Evolutionary conservation across 2,113 vertebrate species (phyloP), one percentile per base, ranked within the genome.

Genomic region (Burhinus bistriatus): DNA sequence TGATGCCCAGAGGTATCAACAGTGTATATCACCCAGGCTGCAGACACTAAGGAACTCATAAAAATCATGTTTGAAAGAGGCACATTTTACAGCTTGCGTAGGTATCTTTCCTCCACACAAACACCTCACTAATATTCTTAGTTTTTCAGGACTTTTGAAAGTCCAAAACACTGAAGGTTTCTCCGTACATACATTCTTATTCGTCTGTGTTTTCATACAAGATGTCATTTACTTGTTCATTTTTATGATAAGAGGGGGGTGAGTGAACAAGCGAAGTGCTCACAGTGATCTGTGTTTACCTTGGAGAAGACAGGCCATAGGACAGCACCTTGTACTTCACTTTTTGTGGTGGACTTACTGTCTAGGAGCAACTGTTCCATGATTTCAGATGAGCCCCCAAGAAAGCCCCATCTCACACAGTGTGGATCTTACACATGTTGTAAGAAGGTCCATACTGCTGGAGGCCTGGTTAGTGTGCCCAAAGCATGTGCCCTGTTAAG

Each of bases 271-370:
- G 23, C 4, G 30, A 78, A 84, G 23, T 27, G 2, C 11, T 69
- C n/a, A 20, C 6, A 11, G 2, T 38, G 22, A 3, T 83, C 64
- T 54, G 5, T 47, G 36, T 72, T 88, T 70, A 44, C 14, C 0
- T 0, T 45, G 15, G 23, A 72, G 65, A 69, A 65, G 23, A 26
- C 8, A 44, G 54, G 9, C 15, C 38, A 58, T 83, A 80, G 6
- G 9, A 42, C 9, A 52, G 15, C 30, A 75, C 0, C 0, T 32
- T 51, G 9, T 54, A 38, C 5, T 69, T 89, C 4, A 6, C 23
- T 6, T 34, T 81, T 87, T 64, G 12, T 30, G 10, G 21, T 52
- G 34, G 32, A 34, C n/a, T 79, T 89, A 12, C n/a, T 64, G 36
- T 64, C 26, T 51, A 61, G 14, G 5, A 73, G 6, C 19, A 52